A percentile compares a stretch with the other conserved stretches of the same genome.
These are phyloP conservation scores for Meghimatium bilineatum DNA, from an alignment of 2,888 invertebrate genomes.

Conservation along the genomic window DNA sequence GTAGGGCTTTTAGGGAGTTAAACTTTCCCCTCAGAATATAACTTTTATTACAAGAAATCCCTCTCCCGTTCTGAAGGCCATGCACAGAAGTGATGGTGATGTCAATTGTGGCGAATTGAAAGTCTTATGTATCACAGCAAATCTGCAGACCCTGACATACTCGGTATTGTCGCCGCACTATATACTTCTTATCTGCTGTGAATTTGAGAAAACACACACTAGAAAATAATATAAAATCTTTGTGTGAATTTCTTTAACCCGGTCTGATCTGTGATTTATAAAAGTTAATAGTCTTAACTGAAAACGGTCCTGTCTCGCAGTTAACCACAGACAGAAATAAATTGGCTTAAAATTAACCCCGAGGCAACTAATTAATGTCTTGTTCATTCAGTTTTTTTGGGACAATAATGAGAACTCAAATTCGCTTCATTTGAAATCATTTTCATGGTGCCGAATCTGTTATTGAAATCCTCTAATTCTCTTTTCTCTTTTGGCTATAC, in stretches of 20 bases:
- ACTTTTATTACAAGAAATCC: too few relatives aligned
- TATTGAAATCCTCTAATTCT: background rate
- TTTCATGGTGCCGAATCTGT: constrained; percentile 1
- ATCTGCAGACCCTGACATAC: too few relatives aligned
- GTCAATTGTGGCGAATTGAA: too few relatives aligned
- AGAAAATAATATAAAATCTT: too few relatives aligned
- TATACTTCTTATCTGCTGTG: too few relatives aligned
- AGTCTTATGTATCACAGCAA: too few relatives aligned
- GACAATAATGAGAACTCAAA: constrained; percentile 26
- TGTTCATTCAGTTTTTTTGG: background rate
- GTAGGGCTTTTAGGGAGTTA: too few relatives aligned
- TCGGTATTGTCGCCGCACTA: too few relatives aligned
- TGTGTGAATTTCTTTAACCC: background rate
- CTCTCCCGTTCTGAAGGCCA: too few relatives aligned
- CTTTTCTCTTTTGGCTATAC: background rate
- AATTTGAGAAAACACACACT: too few relatives aligned
- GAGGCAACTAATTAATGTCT: constrained; percentile 6
- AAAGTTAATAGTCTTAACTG: background rate
- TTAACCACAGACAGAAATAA: background rate
- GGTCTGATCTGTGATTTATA: background rate
- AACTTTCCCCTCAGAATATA: too few relatives aligned
- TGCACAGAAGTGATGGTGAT: too few relatives aligned
- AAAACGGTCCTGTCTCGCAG: background rate
- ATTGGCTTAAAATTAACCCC: background rate
- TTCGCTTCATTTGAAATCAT: constrained; percentile 22